Base-by-base conservation (phyloP, 1,140 invertebrate species). In the Phenacoccus solenopsis region DNA sequence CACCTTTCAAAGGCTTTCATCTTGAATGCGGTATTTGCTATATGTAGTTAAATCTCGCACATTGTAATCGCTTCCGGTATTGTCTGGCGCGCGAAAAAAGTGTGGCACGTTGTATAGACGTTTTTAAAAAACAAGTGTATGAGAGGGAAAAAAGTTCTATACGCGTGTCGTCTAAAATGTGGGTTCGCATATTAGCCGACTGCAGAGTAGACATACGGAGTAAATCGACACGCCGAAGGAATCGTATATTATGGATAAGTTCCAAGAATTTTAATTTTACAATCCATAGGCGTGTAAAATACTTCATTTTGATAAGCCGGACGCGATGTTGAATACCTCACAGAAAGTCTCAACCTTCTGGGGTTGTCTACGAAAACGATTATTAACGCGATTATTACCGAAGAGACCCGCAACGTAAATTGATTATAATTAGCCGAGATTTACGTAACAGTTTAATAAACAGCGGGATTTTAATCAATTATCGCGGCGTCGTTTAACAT, bases 391-490 rank as follows among this genome's bases (percentile, higher is more conserved):
- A 49, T 49, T 49, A 49, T 9, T n/a, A 49, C 5, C 38, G 38
- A 49, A 16, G 38, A 4, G 38, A 49, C 38, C 12, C 38, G 38
- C 20, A 49, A 49, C 38, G 20, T 49, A 49, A 49, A 49, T 49
- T 49, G 38, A 49, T 49, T 49, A 49, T 49, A 49, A 49, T 49
- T 49, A 49, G 38, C 20, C 30, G 16, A 49, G 38, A 49, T 49
- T 49, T 49, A 49, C 38, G 38, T 49, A 49, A 49, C 20, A 49
- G 38, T 49, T 49, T 49, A 49, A 49, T 49, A 49, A 49, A 49
- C 38, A 49, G 38, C 38, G 38, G 38, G 38, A 49, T 49, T 49
- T 49, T 49, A 49, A 49, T 49, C 38, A 49, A 49, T 49, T 49
- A 49, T 49, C 38, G 38, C 38, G 38, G 38, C 38, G 38, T 49